Evolutionary conservation across 2,797 vertebrate species (phyloP).

Genomic region (Lacerta bilineata): DNA sequence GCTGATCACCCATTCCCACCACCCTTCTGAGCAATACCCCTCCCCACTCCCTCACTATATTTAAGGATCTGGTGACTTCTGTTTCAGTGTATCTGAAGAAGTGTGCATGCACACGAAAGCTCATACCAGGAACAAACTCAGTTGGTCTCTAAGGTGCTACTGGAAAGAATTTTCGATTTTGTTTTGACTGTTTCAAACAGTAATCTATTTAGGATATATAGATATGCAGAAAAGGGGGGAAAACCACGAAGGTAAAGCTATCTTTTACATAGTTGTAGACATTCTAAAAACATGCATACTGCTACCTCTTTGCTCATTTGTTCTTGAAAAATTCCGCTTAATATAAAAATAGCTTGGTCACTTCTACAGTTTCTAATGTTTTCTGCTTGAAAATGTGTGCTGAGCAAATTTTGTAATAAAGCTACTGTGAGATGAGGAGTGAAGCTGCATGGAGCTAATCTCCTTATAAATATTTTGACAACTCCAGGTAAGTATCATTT

Average conservation of each 20-base stretch:
- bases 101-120: too few species aligned
- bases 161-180: too few species aligned
- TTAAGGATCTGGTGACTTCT: too few species aligned
- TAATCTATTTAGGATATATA: background rate
- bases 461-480: conserved; percentile 23
- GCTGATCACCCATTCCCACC: too few species aligned
- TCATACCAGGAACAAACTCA: too few species aligned
- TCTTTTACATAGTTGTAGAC: background rate
- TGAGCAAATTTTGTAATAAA: background rate
- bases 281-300: background rate
- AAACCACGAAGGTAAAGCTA: background rate
- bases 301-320: background rate
- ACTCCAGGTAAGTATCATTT: background rate
- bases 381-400: background rate
- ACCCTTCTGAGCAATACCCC: too few species aligned
- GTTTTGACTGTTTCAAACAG: background rate
- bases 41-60: too few species aligned
- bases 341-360: background rate
- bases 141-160: too few species aligned
- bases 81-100: too few species aligned
- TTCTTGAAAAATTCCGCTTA: background rate
- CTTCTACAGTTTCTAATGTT: background rate
- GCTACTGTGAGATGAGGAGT: background rate
- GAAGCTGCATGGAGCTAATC: background rate
- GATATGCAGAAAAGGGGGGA: background rate